These are phyloP conservation scores for Achroia grisella DNA, from an alignment of 1,140 invertebrate species.

Conservation along the genomic window DNA sequence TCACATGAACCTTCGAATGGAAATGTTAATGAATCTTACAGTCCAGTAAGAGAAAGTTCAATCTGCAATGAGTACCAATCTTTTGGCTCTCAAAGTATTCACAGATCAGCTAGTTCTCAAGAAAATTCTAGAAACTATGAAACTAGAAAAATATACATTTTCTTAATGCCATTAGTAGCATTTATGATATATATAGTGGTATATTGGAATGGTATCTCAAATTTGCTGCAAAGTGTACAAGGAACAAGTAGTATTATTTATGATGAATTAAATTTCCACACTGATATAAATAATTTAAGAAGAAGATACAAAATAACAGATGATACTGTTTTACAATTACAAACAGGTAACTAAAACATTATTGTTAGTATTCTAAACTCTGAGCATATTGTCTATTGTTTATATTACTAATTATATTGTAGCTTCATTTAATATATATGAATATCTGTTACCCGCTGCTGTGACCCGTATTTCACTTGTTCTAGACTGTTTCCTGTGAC, in stretches of 20 bases:
- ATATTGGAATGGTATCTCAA: background rate
- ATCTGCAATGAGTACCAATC: background rate
- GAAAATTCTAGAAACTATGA: background rate
- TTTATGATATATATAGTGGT: background rate
- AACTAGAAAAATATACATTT: background rate
- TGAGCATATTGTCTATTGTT: too few species aligned
- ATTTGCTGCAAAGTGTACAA: background rate
- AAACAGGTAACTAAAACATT: conserved; percentile 32
- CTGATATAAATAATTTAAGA: conserved; percentile 38
- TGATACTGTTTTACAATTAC: conserved; percentile 41
- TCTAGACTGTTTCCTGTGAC: too few species aligned
- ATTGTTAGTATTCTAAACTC: background rate
- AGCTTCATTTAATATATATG: too few species aligned
- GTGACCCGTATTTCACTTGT: too few species aligned
- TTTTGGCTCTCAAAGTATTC: too few species aligned
- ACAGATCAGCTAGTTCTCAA: background rate
- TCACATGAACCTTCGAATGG: too few species aligned
- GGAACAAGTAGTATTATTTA: conserved; percentile 15
- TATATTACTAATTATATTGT: too few species aligned
- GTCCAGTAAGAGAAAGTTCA: background rate
- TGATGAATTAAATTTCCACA: conserved; percentile 39
- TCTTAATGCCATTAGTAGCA: background rate
- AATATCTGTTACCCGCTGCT: too few species aligned
- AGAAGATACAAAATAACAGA: conserved; percentile 45
- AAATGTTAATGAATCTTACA: background rate